Conservation (phyloP, 2,113 vertebrate species). For the Myiozetetes cayanensis region DNA sequence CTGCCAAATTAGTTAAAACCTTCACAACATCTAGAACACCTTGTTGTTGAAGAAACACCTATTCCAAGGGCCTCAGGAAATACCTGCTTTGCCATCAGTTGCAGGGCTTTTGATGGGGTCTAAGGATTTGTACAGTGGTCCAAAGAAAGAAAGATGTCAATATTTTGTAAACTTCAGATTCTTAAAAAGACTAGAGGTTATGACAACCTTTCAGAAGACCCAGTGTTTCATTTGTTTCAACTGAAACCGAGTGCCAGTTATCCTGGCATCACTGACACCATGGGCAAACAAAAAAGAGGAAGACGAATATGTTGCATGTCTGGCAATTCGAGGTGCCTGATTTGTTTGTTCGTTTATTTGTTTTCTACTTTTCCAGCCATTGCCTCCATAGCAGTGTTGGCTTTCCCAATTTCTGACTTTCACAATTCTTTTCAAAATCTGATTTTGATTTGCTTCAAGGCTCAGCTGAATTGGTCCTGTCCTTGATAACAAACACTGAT, state of each 20-base stretch:
- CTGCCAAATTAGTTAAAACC: background rate
- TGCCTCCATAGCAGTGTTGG: background rate
- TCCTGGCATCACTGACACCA: background rate
- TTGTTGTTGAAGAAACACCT: background rate
- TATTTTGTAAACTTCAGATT: background rate
- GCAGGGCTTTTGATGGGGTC: accelerated
- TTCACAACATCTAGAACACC: background rate
- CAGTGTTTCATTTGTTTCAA: background rate
- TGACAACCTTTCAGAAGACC: background rate
- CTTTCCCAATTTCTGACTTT: background rate
- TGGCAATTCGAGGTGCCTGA: background rate
- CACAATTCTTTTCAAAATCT: background rate
- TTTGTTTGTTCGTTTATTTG: background rate
- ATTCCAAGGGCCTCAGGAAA: background rate
- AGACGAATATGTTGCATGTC: background rate
- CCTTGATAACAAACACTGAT: background rate
- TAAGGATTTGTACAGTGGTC: background rate
- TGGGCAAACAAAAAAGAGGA: background rate
- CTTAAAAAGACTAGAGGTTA: background rate
- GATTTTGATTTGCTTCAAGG: background rate
- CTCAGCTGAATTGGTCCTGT: background rate
- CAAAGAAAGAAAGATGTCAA: background rate
- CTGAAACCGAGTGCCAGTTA: background rate
- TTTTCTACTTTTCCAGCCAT: background rate
- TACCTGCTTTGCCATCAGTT: background rate